These are phyloP conservation scores for Oreochromis aureus DNA, from an alignment of 2,113 vertebrate genomes.

Conservation along the genomic window DNA sequence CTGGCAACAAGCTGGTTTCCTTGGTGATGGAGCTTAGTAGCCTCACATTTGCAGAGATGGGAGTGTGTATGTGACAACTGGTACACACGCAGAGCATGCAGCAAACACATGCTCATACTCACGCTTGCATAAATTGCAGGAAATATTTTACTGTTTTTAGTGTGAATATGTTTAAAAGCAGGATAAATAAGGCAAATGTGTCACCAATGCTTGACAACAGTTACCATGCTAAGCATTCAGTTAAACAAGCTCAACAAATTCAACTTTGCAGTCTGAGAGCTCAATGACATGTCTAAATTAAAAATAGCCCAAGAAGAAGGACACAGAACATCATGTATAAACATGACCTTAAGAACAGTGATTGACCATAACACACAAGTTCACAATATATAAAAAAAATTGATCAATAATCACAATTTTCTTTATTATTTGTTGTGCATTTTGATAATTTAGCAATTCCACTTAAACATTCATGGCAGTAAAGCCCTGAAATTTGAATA, in stretches of 20 bases:
- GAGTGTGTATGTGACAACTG: constrained; percentile 31
- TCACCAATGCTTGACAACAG: neutral
- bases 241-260: neutral
- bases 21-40: constrained; percentile 61
- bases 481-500: neutral
- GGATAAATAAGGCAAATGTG: neutral
- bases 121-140: neutral
- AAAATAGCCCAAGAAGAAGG: neutral
- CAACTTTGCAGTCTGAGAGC: neutral
- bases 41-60: constrained; percentile 43
- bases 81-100: constrained; percentile 28
- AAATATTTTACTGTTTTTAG: neutral
- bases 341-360: neutral
- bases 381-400: no score
- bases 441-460: neutral
- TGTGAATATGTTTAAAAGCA: neutral
- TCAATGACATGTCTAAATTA: neutral
- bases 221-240: neutral
- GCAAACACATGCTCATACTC: constrained; percentile 9
- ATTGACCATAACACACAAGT: neutral
- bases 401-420: neutral
- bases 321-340: neutral
- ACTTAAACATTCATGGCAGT: neutral
- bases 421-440: neutral
- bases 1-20: constrained; percentile 70